A percentile compares a stretch with the other conserved stretches of the same genome.
These are phyloP conservation scores for Iselma pallidipennis DNA, from an alignment of 2,888 invertebrate species.

Conservation along the genomic window DNA sequence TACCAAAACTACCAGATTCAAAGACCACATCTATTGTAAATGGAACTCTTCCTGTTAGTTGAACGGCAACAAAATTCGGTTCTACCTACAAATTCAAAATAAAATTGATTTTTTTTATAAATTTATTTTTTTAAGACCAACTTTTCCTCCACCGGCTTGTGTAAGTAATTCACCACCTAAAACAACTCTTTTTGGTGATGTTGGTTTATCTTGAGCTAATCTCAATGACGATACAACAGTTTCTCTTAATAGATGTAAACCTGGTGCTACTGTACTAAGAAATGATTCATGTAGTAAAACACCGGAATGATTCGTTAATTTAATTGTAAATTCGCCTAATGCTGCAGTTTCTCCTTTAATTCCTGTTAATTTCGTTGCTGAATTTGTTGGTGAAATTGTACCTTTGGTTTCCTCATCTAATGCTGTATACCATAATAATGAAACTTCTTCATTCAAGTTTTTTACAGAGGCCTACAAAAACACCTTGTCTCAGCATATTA, in stretches of 20 bases:
- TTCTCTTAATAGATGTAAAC: conserved; percentile 74
- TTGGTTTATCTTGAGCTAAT: conserved; percentile 61
- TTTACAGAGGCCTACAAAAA: conserved; percentile 33
- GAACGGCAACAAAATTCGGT: conserved; percentile 79
- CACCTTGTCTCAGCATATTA: no score
- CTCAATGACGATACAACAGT: conserved; percentile 73
- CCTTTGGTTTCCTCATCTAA: conserved; percentile 74
- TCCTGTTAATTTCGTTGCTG: conserved; percentile 62
- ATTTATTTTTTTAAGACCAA: conserved; percentile 14
- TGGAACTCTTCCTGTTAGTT: conserved; percentile 76
- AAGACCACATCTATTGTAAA: conserved; percentile 83
- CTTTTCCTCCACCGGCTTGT: conserved; percentile 49
- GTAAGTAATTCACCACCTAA: conserved; percentile 66
- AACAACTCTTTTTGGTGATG: conserved; percentile 60
- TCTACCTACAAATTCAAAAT: conserved; percentile 50
- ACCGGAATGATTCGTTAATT: conserved; percentile 58
- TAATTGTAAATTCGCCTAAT: conserved; percentile 75
- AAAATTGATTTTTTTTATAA: background rate
- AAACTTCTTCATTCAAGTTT: conserved; percentile 59
- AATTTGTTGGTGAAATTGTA: conserved; percentile 58
- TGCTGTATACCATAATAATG: conserved; percentile 81
- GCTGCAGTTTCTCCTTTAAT: conserved; percentile 77
- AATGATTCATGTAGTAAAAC: conserved; percentile 71
- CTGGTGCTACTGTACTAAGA: conserved; percentile 71
- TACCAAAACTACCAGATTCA: conserved; percentile 71